Evolutionary conservation across 2,113 vertebrate species (phyloP).

Genomic region (Labrus mixtus): DNA sequence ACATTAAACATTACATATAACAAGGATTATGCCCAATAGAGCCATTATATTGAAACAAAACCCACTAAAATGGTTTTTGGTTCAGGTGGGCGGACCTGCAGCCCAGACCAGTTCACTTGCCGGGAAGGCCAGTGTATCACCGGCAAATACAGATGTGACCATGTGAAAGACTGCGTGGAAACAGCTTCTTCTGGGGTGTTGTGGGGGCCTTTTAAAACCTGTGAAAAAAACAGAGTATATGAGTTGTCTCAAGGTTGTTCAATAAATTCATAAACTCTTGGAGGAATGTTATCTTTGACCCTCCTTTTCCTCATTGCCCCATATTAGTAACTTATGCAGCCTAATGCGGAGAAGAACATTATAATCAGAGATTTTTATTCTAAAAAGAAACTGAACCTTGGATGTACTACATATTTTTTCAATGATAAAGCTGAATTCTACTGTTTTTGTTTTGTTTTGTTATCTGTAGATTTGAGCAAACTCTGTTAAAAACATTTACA

Average conservation of each 20-base stretch:
- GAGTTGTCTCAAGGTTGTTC: neutral
- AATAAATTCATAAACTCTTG: constrained; percentile 50
- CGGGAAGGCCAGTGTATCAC: too few relatives aligned
- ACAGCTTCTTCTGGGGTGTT: too few relatives aligned
- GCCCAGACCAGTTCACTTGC: too few relatives aligned
- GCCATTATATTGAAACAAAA: too few relatives aligned
- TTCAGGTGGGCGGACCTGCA: too few relatives aligned
- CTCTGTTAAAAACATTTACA: neutral
- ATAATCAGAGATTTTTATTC: neutral
- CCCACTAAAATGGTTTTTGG: too few relatives aligned
- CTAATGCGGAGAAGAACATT: neutral
- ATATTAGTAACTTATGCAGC: constrained; percentile 18
- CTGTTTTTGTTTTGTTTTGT: neutral
- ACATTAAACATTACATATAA: too few relatives aligned
- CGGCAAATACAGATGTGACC: too few relatives aligned
- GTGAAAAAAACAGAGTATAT: neutral
- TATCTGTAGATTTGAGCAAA: neutral
- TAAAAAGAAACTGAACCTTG: neutral
- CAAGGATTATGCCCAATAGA: too few relatives aligned
- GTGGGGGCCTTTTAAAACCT: neutral
- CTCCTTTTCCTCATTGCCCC: neutral
- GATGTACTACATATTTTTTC: neutral
- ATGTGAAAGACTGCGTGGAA: too few relatives aligned
- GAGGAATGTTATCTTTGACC: constrained; percentile 17
- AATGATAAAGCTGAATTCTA: too few relatives aligned